Evolutionary conservation across 2,888 invertebrate genomes (phyloP).

Genomic region (Amiota minor): DNA sequence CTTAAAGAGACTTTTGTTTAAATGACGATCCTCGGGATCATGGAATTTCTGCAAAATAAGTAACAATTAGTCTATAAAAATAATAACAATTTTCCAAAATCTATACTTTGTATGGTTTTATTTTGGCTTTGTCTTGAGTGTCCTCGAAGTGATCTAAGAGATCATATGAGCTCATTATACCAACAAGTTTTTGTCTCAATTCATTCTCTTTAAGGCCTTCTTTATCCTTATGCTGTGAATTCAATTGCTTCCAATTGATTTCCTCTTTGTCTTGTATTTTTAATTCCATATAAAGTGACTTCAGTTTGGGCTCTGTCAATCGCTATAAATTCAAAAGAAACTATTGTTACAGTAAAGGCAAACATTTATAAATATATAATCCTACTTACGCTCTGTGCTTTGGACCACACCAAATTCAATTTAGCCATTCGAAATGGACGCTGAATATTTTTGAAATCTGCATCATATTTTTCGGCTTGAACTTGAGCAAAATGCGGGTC

Average conservation of each 20-base stretch:
- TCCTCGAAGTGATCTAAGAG: slow-evolving; percentile 87
- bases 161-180: slow-evolving; percentile 87
- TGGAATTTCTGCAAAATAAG: slow-evolving; percentile 68
- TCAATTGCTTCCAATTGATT: slow-evolving; percentile 85
- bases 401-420: slow-evolving; percentile 90
- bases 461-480: slow-evolving; percentile 69
- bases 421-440: slow-evolving; percentile 93
- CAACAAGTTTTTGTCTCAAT: slow-evolving; percentile 84
- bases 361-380: not conserved
- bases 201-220: slow-evolving; percentile 89
- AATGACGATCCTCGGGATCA: slow-evolving; percentile 76
- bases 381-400: slow-evolving; percentile 86
- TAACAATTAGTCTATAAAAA: not conserved
- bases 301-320: slow-evolving; percentile 86
- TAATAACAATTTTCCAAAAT: not conserved
- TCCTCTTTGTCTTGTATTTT: slow-evolving; percentile 96
- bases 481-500: slow-evolving; percentile 56
- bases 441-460: slow-evolving; percentile 82
- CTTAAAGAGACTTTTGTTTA: slow-evolving; percentile 86
- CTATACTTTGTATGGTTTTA: slow-evolving; percentile 66
- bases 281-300: slow-evolving; percentile 89
- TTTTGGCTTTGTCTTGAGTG: slow-evolving; percentile 76
- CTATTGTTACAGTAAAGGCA: not conserved
- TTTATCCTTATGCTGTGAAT: slow-evolving; percentile 88
- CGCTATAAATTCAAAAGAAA: slow-evolving; percentile 74